Base-by-base conservation (phyloP, 2,888 invertebrate genomes). In the Ganaspis brasiliensis region DNA sequence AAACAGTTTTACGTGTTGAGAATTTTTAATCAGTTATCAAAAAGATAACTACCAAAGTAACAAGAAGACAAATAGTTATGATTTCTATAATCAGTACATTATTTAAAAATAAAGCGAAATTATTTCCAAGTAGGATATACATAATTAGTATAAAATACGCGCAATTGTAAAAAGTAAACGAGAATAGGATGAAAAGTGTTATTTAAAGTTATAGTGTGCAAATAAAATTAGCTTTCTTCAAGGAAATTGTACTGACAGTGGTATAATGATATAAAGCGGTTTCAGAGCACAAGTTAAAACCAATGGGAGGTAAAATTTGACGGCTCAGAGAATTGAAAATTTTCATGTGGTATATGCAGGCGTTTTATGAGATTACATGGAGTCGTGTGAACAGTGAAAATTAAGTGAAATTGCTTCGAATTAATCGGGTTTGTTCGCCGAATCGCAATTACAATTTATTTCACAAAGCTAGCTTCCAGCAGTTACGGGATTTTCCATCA, bases 371-470 rank as follows among this genome's bases (percentile, higher is more conserved):
- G 45, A 67, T 67, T 24, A 67, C 24, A 45, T 67, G 24, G 24
- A 67, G 21, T 67, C 21, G 45, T 24, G 45, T 45, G 45, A 67
- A 67, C n/a, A 67, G 24, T 67, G 45, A 67, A 67, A 67, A 67
- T 67, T 45, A 45, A 67, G 67, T 67, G 45, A 67, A 67, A 45
- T 67, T 45, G 16, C 67, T 45, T 16, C 45, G 16, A 67, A 67
- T 67, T 67, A 67, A 67, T 67, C 63, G 45, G 67, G n/a, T 67
- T n/a, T n/a, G 45, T 67, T 24, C 67, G 67, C 45, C 67, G 45
- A 45, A 45, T 67, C 21, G 67, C 67, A 45, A 67, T 67, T 67
- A 24, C 14, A 67, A 49, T 67, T 45, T 67, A 45, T 67, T 67
- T 67, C 45, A n/a, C 45, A 26, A 45, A 67, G 67, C 67, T 67